These are phyloP conservation scores for Oenanthe oenanthe DNA, from an alignment of 2,113 vertebrate species.

Conservation along the genomic window DNA sequence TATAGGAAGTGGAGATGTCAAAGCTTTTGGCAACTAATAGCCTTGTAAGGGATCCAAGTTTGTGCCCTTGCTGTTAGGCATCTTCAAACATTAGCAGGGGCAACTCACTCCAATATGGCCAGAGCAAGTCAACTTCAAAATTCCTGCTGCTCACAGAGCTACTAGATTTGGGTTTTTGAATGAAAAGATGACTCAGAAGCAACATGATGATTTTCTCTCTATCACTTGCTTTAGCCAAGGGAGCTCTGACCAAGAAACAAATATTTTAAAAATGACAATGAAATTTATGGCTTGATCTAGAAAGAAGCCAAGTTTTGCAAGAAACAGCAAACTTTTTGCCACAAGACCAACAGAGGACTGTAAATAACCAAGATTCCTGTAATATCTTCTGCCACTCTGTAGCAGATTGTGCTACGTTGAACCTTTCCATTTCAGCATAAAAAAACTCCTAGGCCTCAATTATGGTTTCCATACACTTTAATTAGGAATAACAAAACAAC, in stretches of 20 bases:
- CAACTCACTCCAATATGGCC: background rate
- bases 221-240: background rate
- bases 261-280: background rate
- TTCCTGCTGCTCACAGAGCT: background rate
- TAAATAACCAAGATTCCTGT: background rate
- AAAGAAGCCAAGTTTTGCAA: background rate
- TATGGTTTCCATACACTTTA: background rate
- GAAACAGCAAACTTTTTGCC: background rate
- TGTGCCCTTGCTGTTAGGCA: background rate
- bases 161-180: background rate
- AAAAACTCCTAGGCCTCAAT: background rate
- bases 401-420: accelerated
- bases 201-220: background rate
- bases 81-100: background rate
- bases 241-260: background rate
- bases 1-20: background rate
- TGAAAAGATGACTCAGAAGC: background rate
- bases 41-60: background rate
- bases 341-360: background rate
- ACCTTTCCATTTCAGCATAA: background rate
- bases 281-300: background rate
- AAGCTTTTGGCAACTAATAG: background rate
- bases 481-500: background rate
- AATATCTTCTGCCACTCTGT: background rate
- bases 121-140: background rate